Base-by-base conservation (phyloP, 2,888 invertebrate species). In the Heliconius ethilla region DNA sequence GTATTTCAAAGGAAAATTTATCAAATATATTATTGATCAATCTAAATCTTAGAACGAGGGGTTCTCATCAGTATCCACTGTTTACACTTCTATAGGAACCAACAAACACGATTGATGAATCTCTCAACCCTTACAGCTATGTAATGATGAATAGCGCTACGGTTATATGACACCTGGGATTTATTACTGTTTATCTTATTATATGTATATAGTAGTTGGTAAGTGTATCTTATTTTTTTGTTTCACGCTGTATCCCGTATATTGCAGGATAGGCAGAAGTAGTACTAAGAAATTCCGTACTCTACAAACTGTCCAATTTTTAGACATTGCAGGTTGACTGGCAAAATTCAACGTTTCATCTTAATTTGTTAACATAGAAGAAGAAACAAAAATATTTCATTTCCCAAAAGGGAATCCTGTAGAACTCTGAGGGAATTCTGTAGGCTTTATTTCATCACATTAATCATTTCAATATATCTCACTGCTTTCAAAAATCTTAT, bases 111-210 rank as follows among this genome's bases (percentile, higher is more conserved):
- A 81, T 82, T 76, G 82, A 82, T 80, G 76, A 65, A 29, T 63
- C 80, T 69, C 75, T 81, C 80, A 79, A 76, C 80, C 78, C 78
- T 75, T 79, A 74, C 67, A 80, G 77, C 69, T 76, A 79, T 76
- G 80, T 81, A 78, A 81, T 81, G 82, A 81, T 79, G 75, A 79
- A 82, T 81, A 76, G 66, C 76, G 72, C n/a, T 55, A 65, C 63
- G 76, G 69, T 75, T 69, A 66, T 73, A 70, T 45, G 78, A 78
- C 79, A 81, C 79, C 82, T 79, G 55, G 69, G 78, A 81, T 80
- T 77, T 82, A 82, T 81, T 72, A 69, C 69, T 78, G 77, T 74
- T 75, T 80, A 63, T 45, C 40, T 27, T 33, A 33, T 33, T 73
- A 62, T 37, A 18, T 18, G 37, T 63, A 63, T 15, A 27, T 11